Percentiles rank a stretch among this genome's conserved stretches.
Evolutionary conservation across 1,140 invertebrate genomes (phyloP).

Genomic region (Drosophila persimilis): DNA sequence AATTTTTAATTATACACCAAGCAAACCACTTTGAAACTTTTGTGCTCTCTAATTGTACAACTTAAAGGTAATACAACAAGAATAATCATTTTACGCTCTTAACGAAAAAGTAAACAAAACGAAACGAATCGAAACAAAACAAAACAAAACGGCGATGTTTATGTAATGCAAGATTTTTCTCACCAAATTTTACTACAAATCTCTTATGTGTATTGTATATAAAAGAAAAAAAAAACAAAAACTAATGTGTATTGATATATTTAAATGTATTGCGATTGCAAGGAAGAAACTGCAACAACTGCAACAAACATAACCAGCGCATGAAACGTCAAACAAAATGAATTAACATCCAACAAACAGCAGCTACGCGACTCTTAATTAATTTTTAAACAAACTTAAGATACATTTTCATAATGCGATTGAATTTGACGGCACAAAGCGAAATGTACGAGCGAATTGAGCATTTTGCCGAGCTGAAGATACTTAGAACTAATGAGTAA

Average conservation of each 20-base stretch:
- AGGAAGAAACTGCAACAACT: conserved; percentile 18
- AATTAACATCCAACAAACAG: conserved; percentile 42
- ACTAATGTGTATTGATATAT: conserved; percentile 59
- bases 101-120: conserved; percentile 19
- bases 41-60: conserved; percentile 80
- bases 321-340: conserved; percentile 45
- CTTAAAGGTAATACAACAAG: conserved; percentile 72
- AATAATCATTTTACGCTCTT: conserved; percentile 74
- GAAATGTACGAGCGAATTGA: conserved; percentile 34
- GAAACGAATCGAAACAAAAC: conserved; percentile 32
- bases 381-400: conserved; percentile 56
- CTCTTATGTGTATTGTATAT: conserved; percentile 80
- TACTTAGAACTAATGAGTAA: conserved; percentile 44
- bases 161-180: conserved; percentile 73
- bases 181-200: conserved; percentile 79
- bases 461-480: conserved; percentile 36
- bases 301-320: conserved; percentile 41
- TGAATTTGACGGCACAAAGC: conserved; percentile 43
- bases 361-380: conserved; percentile 55
- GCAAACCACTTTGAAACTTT: conserved; percentile 71
- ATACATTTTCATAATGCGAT: conserved; percentile 70
- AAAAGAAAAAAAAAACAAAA: conserved; percentile 54
- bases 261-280: conserved; percentile 52
- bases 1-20: conserved; percentile 76
- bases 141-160: conserved; percentile 51